Evolutionary conservation across 1,140 invertebrate genomes (phyloP), one percentile per base, ranked within the genome.

Genomic region (Sycophila sp.): DNA sequence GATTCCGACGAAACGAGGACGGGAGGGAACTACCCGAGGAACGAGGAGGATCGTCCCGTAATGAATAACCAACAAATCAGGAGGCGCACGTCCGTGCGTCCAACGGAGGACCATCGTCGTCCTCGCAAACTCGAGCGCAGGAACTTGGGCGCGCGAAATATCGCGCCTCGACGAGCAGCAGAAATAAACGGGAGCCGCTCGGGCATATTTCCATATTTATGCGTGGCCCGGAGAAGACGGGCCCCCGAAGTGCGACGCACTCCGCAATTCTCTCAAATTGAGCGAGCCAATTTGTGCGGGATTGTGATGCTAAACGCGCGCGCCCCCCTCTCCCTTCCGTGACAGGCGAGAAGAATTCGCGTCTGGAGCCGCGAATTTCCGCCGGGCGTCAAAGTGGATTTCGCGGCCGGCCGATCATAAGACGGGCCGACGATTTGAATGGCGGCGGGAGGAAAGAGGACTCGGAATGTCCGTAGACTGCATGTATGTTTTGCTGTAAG

Each of bases 271-370:
- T 36, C 32, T 60, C 78, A 84, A 84, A 82, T 84, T 84, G 81
- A 81, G 80, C 80, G 78, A 75, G 71, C 79, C 81, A 84, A 84
- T 83, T 84, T 84, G 80, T 76, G 76, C 19, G 75, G 79, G 78
- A 84, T 84, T 83, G 82, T 84, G 76, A 83, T 84, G 81, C 77
- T 84, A 82, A 84, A 68, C 74, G 72, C 70, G 34, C 60, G 19
- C 66, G 53, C 64, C 45, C 65, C 38, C 22, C n/a, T n/a, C n/a
- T n/a, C n/a, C n/a, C n/a, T n/a, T n/a, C n/a, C n/a, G n/a, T 55
- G 64, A 58, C 26, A 63, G 32, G 19, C 17, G 64, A 72, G n/a
- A 75, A 74, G 71, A 73, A 71, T 68, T 72, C 56, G 62, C 59
- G 28, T 53, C 49, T 22, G 34, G 30, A 55, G 63, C 40, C 47